These are phyloP conservation scores for Aphelenchoides avenae DNA, from an alignment of 1,140 invertebrate genomes.

Conservation along the genomic window DNA sequence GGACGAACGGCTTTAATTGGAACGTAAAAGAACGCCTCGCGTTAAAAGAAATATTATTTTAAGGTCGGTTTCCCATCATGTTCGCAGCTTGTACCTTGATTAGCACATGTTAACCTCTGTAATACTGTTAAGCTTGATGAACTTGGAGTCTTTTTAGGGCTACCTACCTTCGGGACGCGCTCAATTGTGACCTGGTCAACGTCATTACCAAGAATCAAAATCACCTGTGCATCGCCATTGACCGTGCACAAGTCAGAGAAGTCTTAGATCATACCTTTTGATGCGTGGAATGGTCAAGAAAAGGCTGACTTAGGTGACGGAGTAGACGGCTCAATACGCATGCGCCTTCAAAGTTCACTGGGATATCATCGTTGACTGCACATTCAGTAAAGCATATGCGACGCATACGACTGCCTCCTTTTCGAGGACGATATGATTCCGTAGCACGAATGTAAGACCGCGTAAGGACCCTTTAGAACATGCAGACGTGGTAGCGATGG, in stretches of 20 bases:
- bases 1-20: too few species aligned
- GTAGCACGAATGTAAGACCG: not conserved
- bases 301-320: constrained; percentile 61
- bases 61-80: constrained; percentile 51
- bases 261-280: constrained; percentile 29
- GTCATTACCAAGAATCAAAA: constrained; percentile 36
- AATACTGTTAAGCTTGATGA: constrained; percentile 55
- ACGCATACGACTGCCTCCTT: constrained; percentile 77
- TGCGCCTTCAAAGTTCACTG: constrained; percentile 84
- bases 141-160: constrained; percentile 58
- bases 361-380: constrained; percentile 78
- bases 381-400: constrained; percentile 69
- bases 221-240: constrained; percentile 42
- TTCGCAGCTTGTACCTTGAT: not conserved
- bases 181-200: constrained; percentile 34
- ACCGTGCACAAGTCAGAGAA: constrained; percentile 14
- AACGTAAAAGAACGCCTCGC: constrained; percentile 73
- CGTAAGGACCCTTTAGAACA: constrained; percentile 68
- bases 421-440: constrained; percentile 76
- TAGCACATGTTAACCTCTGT: not conserved
- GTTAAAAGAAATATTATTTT: constrained; percentile 67
- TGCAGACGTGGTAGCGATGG: constrained; percentile 60
- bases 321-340: constrained; percentile 73
- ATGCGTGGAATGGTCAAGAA: too few species aligned
- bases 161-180: constrained; percentile 47